Conservation (phyloP, 2,888 invertebrate species). For the Drosophila atripex region DNA sequence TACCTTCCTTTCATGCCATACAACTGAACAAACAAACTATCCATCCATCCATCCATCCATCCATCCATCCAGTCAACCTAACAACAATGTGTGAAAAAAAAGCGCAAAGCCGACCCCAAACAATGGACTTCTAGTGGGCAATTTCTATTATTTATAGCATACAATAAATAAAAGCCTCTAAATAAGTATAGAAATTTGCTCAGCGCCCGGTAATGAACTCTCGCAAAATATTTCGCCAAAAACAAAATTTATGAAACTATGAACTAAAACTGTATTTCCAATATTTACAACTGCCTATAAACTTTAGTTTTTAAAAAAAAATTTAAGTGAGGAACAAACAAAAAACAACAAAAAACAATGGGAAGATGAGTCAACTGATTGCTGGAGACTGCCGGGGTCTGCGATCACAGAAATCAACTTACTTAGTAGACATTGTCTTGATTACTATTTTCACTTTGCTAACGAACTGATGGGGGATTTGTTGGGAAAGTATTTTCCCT, state of each 20-base stretch:
- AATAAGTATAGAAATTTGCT: conserved; percentile 14
- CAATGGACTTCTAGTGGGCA: conserved; percentile 35
- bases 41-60: not conserved
- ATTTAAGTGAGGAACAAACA: not conserved
- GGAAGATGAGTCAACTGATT: not conserved
- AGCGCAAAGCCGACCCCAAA: conserved; percentile 13
- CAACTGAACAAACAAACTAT: not conserved
- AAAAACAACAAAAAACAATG: not conserved
- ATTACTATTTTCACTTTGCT: conserved; percentile 1
- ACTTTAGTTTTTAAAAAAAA: not conserved
- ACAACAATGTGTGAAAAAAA: conserved; percentile 47
- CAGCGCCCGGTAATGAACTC: not conserved
- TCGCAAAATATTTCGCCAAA: too few species aligned
- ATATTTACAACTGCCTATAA: not conserved
- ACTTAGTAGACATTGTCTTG: not conserved
- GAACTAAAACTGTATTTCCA: not conserved
- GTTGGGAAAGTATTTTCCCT: not conserved
- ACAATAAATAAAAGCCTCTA: conserved; percentile 20
- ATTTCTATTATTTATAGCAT: conserved; percentile 39
- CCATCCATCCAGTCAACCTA: conserved; percentile 15
- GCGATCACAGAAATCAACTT: too few species aligned
- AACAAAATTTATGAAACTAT: not conserved
- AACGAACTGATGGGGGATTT: conserved; percentile 2
- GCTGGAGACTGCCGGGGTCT: too few species aligned
- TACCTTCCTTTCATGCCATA: not conserved